Percentiles rank a stretch among this genome's conserved stretches.
phyloP scores from a whole-genome alignment of 1,140 invertebrate genomes.

The Andricus grossulariae region DNA sequence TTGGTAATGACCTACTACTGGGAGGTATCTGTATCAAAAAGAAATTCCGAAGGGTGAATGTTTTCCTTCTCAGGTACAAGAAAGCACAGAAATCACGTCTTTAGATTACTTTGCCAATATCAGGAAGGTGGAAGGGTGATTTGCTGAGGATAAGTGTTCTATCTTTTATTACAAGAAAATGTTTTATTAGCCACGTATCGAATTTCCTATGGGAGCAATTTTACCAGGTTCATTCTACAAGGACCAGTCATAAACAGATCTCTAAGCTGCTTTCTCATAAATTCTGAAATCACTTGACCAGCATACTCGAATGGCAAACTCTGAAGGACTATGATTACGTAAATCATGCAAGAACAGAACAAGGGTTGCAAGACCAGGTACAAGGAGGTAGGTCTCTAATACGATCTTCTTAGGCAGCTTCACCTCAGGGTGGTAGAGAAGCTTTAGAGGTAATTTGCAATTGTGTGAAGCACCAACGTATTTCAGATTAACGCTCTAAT shows the following conservation, averaged over 20 bases:
- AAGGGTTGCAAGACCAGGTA: not conserved
- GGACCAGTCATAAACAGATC: not conserved
- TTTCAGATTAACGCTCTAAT: constrained; percentile 68
- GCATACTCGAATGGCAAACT: constrained; percentile 4
- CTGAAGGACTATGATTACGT: not conserved
- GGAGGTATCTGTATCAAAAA: no score
- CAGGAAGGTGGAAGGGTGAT: no score
- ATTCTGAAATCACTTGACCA: constrained; percentile 1
- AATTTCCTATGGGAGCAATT: no score
- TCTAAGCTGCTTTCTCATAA: not conserved
- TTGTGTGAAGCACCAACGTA: constrained; percentile 54
- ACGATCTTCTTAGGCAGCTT: constrained; percentile 20
- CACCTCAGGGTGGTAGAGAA: constrained; percentile 38
- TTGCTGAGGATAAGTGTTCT: no score
- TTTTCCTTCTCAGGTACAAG: no score
- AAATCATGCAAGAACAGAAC: constrained; percentile 24
- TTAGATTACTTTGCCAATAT: no score
- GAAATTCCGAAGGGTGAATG: no score
- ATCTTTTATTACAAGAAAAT: no score
- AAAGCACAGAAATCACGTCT: no score
- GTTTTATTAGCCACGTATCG: no score
- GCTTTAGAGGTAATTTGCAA: constrained; percentile 62
- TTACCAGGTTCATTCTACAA: no score
- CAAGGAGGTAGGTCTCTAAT: constrained; percentile 8
- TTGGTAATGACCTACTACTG: no score